A percentile compares a stretch with the other conserved stretches of the same genome.
phyloP scores from a whole-genome alignment of 2,113 vertebrate species.

The Phalacrocorax pelagicus region DNA sequence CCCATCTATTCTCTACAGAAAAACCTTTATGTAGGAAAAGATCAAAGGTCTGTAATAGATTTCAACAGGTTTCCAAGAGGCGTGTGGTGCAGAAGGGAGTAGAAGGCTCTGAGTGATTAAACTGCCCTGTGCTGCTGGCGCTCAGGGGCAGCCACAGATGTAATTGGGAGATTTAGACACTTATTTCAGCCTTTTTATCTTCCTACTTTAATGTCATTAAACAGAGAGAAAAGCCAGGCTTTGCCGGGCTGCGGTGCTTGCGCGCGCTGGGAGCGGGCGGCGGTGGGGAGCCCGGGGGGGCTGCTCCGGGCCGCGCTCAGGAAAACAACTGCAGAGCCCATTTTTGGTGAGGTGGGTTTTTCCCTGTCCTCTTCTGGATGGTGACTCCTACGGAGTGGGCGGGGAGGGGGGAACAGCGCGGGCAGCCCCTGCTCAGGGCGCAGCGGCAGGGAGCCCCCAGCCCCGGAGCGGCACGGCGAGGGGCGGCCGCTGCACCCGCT shows the following conservation, averaged over 20 bases:
- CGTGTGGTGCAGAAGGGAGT: neutral
- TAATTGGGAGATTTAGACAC: slow-evolving; percentile 20
- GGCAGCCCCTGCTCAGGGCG: neutral
- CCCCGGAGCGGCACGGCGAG: neutral
- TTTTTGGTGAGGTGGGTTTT: neutral
- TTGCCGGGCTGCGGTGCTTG: neutral
- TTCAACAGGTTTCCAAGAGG: slow-evolving; percentile 50
- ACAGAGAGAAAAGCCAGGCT: neutral
- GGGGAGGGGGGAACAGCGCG: neutral
- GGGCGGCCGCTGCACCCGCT: neutral
- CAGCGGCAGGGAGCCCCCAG: neutral
- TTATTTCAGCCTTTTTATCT: neutral
- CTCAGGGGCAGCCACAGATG: slow-evolving; percentile 5
- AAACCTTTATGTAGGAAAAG: slow-evolving; percentile 40
- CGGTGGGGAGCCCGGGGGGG: too few relatives aligned
- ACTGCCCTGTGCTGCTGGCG: neutral
- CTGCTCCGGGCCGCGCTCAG: rapidly evolving
- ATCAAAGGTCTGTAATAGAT: slow-evolving; percentile 71
- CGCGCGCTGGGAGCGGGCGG: rapidly evolving
- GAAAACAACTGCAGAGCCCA: neutral
- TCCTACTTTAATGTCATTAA: neutral
- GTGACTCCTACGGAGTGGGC: rapidly evolving
- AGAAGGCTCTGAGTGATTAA: neutral
- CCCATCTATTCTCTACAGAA: slow-evolving; percentile 23
- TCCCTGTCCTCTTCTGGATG: rapidly evolving